Base-by-base conservation (phyloP, 2,888 invertebrate species). In the Dioctria linearis region DNA sequence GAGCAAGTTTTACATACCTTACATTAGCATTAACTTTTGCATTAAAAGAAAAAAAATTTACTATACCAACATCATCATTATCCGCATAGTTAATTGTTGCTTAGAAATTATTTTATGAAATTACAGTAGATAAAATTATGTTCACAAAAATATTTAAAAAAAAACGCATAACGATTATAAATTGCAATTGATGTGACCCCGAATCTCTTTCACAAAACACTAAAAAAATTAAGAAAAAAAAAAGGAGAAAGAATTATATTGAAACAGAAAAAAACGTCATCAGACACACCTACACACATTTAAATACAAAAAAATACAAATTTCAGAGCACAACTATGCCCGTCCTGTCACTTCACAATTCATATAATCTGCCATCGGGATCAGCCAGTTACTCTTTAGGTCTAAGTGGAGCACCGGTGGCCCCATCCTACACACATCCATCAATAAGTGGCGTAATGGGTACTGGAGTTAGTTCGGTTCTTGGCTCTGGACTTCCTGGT, bases 241-340 rank as follows among this genome's bases (percentile, higher is more conserved):
- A 66, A 54, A 67, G 8, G 65, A 65, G 57, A 75, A 73, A 51
- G 37, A 65, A 78, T 54, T 54, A 73, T 51, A 67, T 63, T 79
- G 66, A 65, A 71, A 67, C 67, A 69, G 42, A 61, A 79, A 76
- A 73, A 80, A 76, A 76, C 76, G 39, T 76, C 63, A 61, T 63
- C 61, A 76, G n/a, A 81, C 79, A 78, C 61, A 81, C 78, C 78
- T 76, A 82, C 78, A 80, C 67, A 78, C 81, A 81, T 80, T 79
- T 78, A 81, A 81, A 81, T 66, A 79, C 59, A 71, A 79, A 79
- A 71, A 81, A 78, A 81, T 76, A 81, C 81, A 81, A 80, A 80
- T 92, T 92, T 86, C 92, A 92, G 90, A 92, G 92, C 89, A 92
- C 90, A 89, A 92, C 92, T 83, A 92, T 92, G 92, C 92, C 92